Conservation (phyloP, 2,888 invertebrate genomes). For the Cantharis rustica region DNA sequence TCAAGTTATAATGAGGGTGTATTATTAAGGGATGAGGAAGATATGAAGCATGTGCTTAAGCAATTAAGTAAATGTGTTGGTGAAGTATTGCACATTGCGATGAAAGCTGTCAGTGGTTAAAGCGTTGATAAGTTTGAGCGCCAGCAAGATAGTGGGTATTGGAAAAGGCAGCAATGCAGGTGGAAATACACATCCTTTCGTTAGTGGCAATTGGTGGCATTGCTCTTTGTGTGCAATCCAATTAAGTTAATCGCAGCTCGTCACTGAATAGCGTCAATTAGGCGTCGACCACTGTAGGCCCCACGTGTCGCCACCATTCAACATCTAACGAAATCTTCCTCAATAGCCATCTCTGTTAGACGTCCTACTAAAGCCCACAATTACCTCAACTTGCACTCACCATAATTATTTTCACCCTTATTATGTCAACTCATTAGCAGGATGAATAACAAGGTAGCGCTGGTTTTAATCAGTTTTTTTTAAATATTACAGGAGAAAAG, state of each 20-base stretch:
- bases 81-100: slow-evolving; percentile 28
- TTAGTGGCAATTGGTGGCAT: slow-evolving; percentile 49
- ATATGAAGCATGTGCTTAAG: slow-evolving; percentile 22
- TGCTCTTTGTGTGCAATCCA: slow-evolving; percentile 52
- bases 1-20: slow-evolving; percentile 19
- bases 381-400: slow-evolving; percentile 13
- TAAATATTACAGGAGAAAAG: background rate
- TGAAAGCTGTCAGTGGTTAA: slow-evolving; percentile 31
- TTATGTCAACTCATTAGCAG: slow-evolving; percentile 11
- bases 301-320: slow-evolving; percentile 39
- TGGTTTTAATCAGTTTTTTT: background rate
- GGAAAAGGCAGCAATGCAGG: slow-evolving; percentile 29
- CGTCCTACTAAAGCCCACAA: slow-evolving; percentile 2
- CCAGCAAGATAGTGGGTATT: slow-evolving; percentile 20
- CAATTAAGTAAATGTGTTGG: slow-evolving; percentile 36
- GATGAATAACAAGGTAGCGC: slow-evolving; percentile 2
- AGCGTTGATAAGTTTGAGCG: slow-evolving; percentile 37
- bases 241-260: slow-evolving; percentile 54
- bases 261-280: slow-evolving; percentile 55
- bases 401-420: slow-evolving; percentile 12
- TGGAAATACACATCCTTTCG: slow-evolving; percentile 43
- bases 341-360: background rate
- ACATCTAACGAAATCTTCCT: slow-evolving; percentile 13
- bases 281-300: slow-evolving; percentile 43
- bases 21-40: slow-evolving; percentile 13